Evolutionary conservation across 1,140 invertebrate genomes (phyloP), one percentile per base, ranked within the genome.

Genomic region (Sitophilus oryzae): DNA sequence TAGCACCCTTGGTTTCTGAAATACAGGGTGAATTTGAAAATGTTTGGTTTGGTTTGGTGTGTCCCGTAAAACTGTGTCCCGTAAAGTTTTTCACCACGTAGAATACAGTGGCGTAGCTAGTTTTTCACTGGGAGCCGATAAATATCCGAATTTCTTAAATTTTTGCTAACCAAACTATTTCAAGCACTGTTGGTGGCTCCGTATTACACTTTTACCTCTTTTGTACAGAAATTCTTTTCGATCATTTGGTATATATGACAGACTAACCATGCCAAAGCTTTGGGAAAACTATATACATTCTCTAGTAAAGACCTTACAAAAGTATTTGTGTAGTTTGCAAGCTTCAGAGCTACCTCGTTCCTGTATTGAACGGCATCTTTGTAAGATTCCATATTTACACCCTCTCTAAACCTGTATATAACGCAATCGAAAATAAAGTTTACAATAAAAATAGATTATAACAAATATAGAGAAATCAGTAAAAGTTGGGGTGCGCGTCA

Each of bases 271-370:
- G 81, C 80, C 6, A 89, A 73, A n/a, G 84, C 81, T 4, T 86
- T 83, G 0, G 96, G 96, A 75, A 99, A 98, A 65, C 89, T 91
- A 50, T 89, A 82, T 76, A 96, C 88, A 69, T 91, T 92, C 56
- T 89, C 86, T 38, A 84, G 79, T 56, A 99, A 82, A 40, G 88
- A 89, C 5, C 79, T 73, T 45, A 98, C 86, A 68, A 98, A 98
- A 60, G 81, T 77, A 66, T 84, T 84, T 1, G 89, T 82, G 25
- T 96, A 81, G 18, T 82, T 78, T 47, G 86, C 85, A 50, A 98
- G 75, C 60, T 90, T 88, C 45, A 85, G 84, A n/a, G 92, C 81
- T 0, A 82, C 86, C 76, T 83, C 86, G 11, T 78, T 77, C 52
- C 89, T 80, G 69, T 93, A 93, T 56, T 66, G 59, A 14, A 58